A percentile compares a stretch with the other conserved stretches of the same genome.
These are phyloP conservation scores for Ciconia nigra DNA, from an alignment of 2,797 vertebrate species.

Conservation along the genomic window DNA sequence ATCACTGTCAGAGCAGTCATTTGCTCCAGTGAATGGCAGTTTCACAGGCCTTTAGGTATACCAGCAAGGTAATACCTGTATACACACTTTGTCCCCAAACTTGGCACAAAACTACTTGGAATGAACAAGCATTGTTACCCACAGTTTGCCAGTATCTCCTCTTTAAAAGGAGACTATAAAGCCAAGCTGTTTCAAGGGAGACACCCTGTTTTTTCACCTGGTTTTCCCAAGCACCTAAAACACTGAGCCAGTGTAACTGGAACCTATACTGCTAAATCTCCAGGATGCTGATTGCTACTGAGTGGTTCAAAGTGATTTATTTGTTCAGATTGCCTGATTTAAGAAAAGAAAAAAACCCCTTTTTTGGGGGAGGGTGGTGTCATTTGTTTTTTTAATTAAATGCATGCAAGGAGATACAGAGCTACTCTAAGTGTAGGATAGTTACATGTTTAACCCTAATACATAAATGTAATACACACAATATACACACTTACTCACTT, in stretches of 20 bases:
- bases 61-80: background rate
- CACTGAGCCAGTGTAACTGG: background rate
- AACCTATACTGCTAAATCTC: background rate
- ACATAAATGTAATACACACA: background rate
- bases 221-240: background rate
- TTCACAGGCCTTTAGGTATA: background rate
- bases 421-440: background rate
- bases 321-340: background rate
- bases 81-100: no score
- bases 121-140: background rate
- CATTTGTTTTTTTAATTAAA: background rate
- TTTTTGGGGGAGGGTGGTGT: no score
- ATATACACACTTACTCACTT: background rate
- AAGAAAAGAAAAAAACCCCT: background rate
- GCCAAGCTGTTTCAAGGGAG: background rate
- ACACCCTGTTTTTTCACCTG: background rate
- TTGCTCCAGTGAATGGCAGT: background rate
- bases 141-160: background rate
- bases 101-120: background rate
- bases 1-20: background rate
- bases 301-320: background rate
- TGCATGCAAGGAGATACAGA: background rate
- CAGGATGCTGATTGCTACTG: fast-evolving
- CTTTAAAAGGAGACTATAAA: no score
- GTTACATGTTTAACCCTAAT: background rate